These are phyloP conservation scores for Gallinago solitaria DNA, from an alignment of 2,797 vertebrate genomes.

Conservation along the genomic window DNA sequence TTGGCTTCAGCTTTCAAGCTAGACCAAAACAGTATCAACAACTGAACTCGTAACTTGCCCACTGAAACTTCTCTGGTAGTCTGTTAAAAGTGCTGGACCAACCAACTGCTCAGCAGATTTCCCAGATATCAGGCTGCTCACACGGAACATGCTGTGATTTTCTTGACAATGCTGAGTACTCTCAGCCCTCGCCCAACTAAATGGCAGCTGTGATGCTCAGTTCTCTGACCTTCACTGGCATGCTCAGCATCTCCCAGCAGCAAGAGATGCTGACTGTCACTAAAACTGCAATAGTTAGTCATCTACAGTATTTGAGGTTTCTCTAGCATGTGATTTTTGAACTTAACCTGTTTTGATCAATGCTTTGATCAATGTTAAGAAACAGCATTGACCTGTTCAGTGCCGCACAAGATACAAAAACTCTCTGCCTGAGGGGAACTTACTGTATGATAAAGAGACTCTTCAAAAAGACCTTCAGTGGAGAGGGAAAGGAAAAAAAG, in stretches of 20 bases:
- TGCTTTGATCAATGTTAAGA: not conserved
- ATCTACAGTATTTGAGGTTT: not conserved
- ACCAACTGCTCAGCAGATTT: not conserved
- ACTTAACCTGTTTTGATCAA: not conserved
- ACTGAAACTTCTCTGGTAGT: not conserved
- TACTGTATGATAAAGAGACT: not conserved
- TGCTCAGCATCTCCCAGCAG: not conserved
- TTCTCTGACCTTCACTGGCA: not conserved
- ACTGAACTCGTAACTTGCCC: not conserved
- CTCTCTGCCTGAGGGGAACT: not conserved
- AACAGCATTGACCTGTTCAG: not conserved
- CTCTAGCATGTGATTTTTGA: not conserved
- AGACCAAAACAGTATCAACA: not conserved
- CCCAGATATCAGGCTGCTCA: not conserved
- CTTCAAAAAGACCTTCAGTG: not conserved
- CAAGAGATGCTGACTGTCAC: not conserved
- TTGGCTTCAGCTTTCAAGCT: not conserved
- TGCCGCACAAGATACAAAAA: not conserved
- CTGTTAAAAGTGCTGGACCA: not conserved
- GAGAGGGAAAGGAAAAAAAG: not conserved
- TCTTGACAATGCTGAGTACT: not conserved
- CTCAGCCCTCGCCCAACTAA: not conserved
- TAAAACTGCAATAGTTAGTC: not conserved
- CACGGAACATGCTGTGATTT: not conserved
- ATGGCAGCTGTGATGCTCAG: not conserved